Percentiles rank a stretch among this genome's conserved stretches.
Conservation (phyloP, 1,140 invertebrate genomes). For the Drosophila grimshawi region DNA sequence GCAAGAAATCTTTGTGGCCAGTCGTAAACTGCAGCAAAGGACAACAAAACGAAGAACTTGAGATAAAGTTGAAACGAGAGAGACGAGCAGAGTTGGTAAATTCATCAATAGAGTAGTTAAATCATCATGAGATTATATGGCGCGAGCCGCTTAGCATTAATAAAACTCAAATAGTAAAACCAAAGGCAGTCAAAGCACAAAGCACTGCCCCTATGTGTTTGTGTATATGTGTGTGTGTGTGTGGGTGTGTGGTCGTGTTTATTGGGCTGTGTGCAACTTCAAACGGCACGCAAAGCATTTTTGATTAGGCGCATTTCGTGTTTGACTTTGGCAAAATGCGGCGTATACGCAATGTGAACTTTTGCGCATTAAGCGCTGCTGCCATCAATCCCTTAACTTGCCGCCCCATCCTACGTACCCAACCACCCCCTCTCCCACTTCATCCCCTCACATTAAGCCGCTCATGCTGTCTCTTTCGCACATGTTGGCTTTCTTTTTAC, state of each 20-base stretch:
- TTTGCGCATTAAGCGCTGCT: constrained; percentile 58
- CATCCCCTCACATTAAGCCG: background rate
- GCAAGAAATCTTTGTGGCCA: constrained; percentile 36
- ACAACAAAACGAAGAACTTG: constrained; percentile 16
- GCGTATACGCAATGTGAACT: constrained; percentile 79
- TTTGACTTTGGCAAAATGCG: constrained; percentile 55
- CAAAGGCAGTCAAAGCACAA: constrained; percentile 64
- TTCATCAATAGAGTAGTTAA: constrained; percentile 41
- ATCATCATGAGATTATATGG: constrained; percentile 21
- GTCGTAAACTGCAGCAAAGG: constrained; percentile 13
- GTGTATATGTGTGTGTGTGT: background rate
- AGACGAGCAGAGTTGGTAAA: background rate
- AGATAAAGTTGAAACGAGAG: background rate
- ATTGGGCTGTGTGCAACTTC: constrained; percentile 47
- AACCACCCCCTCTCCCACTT: background rate
- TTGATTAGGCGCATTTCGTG: constrained; percentile 72
- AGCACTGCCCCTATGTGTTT: constrained; percentile 13
- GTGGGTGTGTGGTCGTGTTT: constrained; percentile 1
- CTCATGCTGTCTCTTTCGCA: background rate
- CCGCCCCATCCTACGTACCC: constrained; percentile 28
- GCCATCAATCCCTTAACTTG: constrained; percentile 69
- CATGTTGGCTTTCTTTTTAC: constrained; percentile 56
- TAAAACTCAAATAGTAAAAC: constrained; percentile 59
- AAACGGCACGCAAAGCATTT: constrained; percentile 76
- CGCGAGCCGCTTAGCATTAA: constrained; percentile 61